Evolutionary conservation across 2,797 vertebrate species (phyloP), one percentile per base, ranked within the genome.

Genomic region (Eurystomus glaucurus): DNA sequence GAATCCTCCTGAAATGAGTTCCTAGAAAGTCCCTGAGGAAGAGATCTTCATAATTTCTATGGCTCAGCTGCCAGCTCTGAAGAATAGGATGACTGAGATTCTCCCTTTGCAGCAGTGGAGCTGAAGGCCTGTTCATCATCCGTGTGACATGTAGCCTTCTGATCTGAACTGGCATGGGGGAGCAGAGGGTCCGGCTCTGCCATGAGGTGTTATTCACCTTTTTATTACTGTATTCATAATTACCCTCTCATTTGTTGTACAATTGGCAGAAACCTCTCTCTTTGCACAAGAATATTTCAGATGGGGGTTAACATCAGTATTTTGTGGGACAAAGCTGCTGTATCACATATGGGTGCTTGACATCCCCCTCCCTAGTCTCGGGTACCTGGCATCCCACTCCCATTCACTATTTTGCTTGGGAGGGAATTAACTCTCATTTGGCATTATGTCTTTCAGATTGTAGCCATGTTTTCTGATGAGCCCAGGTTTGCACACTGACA

Each of bases 11-110:
- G 80, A 96, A 96, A 33, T 55, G 23, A 89, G 66, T 95, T 97
- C 95, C 88, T 96, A 96, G 96, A 96, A 97, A 96, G 94, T 92
- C 94, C 77, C 86, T 1, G 45, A 87, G 80, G 94, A 96, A 95
- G 54, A 93, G 33, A 85, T 86, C 70, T 85, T 89, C 50, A 29
- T 94, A 64, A 85, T 87, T 90, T 68, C 66, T 95, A 4, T 29
- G 31, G 48, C 35, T 96, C 58, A 93, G 72, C 75, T 70, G 70
- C 70, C 74, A 90, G 35, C 41, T 88, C 60, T 90, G 77, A 85
- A 83, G 70, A 89, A 90, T 46, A 31, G 45, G 45, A 82, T 62
- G 52, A 74, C 77, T 87, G 74, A 87, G 75, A 89, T 82, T 89
- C 21, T 28, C 86, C 18, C 14, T 25, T 3, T 37, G 50, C 35